Percentiles rank a stretch among this genome's conserved stretches.
Conservation (phyloP, 2,888 invertebrate genomes). For the Chrysotoxum bicinctum region DNA sequence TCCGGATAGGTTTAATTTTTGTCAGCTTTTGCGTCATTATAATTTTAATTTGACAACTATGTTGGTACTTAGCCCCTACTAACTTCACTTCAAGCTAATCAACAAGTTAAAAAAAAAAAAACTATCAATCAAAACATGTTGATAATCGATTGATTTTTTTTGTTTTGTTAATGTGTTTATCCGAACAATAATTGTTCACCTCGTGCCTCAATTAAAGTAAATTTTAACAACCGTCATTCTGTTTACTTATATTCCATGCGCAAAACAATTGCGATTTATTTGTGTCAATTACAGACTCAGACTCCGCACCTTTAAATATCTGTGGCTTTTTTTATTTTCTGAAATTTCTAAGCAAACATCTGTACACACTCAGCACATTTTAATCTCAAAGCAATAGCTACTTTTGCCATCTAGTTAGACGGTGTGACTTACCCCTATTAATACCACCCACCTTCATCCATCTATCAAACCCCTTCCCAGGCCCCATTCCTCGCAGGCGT, state of each 20-base stretch:
- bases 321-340: neutral
- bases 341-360: slow-evolving; percentile 27
- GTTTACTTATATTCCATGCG: slow-evolving; percentile 10
- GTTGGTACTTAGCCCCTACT: too few relatives aligned
- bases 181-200: slow-evolving; percentile 1
- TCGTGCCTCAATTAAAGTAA: neutral
- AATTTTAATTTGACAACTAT: neutral
- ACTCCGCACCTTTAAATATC: slow-evolving; percentile 17
- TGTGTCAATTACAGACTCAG: slow-evolving; percentile 28
- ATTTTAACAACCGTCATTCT: neutral
- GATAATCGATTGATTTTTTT: neutral
- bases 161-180: neutral
- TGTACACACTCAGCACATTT: slow-evolving; percentile 49
- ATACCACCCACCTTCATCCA: slow-evolving; percentile 2
- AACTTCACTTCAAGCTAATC: neutral
- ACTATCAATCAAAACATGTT: neutral
- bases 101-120: neutral
- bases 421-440: slow-evolving; percentile 20
- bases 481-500: neutral
- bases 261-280: slow-evolving; percentile 25
- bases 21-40: neutral
- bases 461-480: too few relatives aligned
- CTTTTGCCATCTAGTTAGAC: slow-evolving; percentile 5
- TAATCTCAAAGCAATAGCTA: slow-evolving; percentile 35
- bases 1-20: too few relatives aligned